Conservation (phyloP, 2,113 vertebrate genomes). For the Limnothrissa miodon region DNA sequence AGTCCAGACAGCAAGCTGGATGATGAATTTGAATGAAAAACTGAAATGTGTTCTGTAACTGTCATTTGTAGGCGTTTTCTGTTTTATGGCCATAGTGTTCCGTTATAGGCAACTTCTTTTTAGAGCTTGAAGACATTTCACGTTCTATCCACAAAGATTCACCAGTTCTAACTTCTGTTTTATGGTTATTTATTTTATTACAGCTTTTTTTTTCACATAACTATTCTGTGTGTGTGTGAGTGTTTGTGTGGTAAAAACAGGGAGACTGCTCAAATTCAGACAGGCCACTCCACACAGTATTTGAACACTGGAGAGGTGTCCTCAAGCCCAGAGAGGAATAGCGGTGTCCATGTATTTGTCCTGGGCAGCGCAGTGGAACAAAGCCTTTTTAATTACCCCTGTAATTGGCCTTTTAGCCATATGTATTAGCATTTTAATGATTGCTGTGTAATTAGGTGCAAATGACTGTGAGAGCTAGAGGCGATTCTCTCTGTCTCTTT, state of each 20-base stretch:
- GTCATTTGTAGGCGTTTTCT: neutral
- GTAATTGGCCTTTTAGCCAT: constrained; percentile 71
- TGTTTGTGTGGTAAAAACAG: neutral
- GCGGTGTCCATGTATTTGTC: constrained; percentile 52
- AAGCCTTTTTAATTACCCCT: constrained; percentile 73
- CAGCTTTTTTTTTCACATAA: too few species aligned
- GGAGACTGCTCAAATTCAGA: neutral
- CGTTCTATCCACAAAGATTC: too few species aligned
- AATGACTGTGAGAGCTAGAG: constrained; percentile 63
- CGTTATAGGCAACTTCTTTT: too few species aligned
- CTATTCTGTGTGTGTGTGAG: neutral
- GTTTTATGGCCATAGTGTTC: too few species aligned
- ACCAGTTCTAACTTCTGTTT: too few species aligned
- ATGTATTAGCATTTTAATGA: constrained; percentile 75
- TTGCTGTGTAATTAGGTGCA: constrained; percentile 69
- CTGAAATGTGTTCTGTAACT: neutral
- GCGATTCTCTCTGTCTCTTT: constrained; percentile 29
- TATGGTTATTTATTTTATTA: too few species aligned
- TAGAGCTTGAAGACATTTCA: too few species aligned
- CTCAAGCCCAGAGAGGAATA: constrained; percentile 57
- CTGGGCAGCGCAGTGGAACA: constrained; percentile 67
- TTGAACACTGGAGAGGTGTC: constrained; percentile 58
- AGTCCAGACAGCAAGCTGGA: too few species aligned
- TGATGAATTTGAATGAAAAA: neutral
- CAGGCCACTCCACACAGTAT: constrained; percentile 40